Evolutionary conservation across 2,888 invertebrate species (phyloP).

Genomic region (Amblyteles armatorius): DNA sequence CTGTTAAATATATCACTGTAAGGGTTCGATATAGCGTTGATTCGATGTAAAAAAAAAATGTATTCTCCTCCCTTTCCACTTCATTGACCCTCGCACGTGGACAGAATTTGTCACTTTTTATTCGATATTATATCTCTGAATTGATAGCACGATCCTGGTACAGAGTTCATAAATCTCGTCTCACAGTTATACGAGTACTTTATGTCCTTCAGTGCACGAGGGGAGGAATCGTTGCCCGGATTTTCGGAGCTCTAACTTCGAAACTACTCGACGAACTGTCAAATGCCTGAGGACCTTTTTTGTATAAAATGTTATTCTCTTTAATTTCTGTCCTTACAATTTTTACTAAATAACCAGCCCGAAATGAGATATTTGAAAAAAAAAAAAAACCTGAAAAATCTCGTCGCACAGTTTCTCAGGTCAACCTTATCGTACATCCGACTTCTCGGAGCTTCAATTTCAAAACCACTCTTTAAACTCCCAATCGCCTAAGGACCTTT

Average conservation of each 20-base stretch:
- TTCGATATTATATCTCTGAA: background rate
- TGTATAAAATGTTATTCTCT: too few species aligned
- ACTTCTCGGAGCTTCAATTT: background rate
- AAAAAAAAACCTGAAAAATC: too few species aligned
- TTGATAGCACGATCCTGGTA: background rate
- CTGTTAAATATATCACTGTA: slow-evolving; percentile 12
- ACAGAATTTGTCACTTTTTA: slow-evolving; percentile 5
- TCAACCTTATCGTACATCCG: background rate
- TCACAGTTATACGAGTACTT: background rate
- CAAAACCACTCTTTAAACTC: background rate
- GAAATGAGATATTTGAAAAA: too few species aligned
- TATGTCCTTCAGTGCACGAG: background rate
- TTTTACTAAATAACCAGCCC: too few species aligned
- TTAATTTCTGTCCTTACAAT: too few species aligned
- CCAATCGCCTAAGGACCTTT: background rate
- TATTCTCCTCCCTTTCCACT: background rate
- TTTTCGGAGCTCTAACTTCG: too few species aligned
- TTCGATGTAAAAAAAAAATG: too few species aligned
- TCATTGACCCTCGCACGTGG: background rate
- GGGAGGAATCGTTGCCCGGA: too few species aligned
- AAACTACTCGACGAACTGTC: too few species aligned
- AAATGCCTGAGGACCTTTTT: too few species aligned
- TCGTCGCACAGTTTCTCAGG: too few species aligned
- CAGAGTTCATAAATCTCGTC: background rate
- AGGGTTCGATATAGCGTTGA: background rate